phyloP scores from a whole-genome alignment of 2,888 invertebrate species.

The Oxycera nigricornis region DNA sequence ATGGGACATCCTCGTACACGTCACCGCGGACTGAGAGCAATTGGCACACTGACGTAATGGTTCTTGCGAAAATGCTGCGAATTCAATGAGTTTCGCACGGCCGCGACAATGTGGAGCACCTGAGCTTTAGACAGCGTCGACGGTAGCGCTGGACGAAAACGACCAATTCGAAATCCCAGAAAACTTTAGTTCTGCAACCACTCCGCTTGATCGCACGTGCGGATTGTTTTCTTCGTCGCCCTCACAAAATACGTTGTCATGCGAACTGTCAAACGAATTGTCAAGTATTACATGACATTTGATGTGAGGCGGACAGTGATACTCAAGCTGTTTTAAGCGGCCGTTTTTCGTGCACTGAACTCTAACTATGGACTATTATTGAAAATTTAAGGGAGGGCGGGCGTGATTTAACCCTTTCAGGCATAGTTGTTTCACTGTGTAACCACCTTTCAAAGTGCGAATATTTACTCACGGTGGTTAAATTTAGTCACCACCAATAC shows the following conservation, averaged over 20 bases:
- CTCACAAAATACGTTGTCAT: not conserved
- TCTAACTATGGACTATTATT: too few species aligned
- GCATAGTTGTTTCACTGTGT: too few species aligned
- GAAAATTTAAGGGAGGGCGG: too few species aligned
- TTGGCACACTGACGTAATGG: not conserved
- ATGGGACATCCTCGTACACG: not conserved
- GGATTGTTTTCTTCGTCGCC: not conserved
- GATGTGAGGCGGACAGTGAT: not conserved
- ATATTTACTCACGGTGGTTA: too few species aligned
- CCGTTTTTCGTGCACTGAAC: not conserved
- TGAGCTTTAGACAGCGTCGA: slow-evolving; percentile 14
- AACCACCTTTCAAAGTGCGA: too few species aligned
- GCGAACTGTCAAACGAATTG: not conserved
- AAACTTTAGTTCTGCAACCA: not conserved
- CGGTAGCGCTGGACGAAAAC: not conserved
- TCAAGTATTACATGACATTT: not conserved
- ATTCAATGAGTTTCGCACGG: not conserved
- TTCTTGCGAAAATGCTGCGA: not conserved
- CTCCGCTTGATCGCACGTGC: not conserved
- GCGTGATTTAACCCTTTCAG: too few species aligned
- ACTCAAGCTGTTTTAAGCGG: not conserved
- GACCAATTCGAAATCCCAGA: not conserved
- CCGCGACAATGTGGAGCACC: not conserved
- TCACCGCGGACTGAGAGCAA: not conserved
- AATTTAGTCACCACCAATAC: too few species aligned